Evolutionary conservation across 2,888 invertebrate genomes (phyloP), one percentile per base, ranked within the genome.

Genomic region (Agrypnus murinus): DNA sequence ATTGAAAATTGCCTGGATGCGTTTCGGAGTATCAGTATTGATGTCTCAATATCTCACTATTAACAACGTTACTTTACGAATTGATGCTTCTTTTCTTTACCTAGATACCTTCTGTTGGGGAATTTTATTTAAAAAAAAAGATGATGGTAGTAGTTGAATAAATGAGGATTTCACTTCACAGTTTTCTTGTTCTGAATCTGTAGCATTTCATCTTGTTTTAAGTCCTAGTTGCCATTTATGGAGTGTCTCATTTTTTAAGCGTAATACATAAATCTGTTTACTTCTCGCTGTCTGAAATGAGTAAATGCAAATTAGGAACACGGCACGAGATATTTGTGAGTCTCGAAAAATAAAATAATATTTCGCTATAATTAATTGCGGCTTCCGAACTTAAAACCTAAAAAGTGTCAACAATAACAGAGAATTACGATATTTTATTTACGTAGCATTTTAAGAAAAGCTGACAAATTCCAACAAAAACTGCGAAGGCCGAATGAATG

Each of bases 251-350:
- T 50, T 55, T 55, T 55, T 55, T 55, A 36, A 17, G 55, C 38
- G 55, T 10, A 55, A 36, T 36, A 36, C 55, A 55, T 55, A 55
- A 55, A 55, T 55, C 55, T 55, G 55, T 31, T 55, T 17, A 55
- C 36, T 36, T 50, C 12, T 50, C 50, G 55, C 55, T 38, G 55
- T 55, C 55, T 36, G 55, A 55, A 55, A 36, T 17, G 55, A 50
- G 55, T 55, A 36, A 55, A 55, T 55, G 55, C n/a, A 55, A 55
- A 55, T 55, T 55, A 55, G 36, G 55, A 31, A 10, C 46, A 31
- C 17, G 31, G 50, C 31, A 31, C 25, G 19, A 50, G 50, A 50
- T 50, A 50, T 17, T 50, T 36, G 55, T 36, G 55, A 36, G 55
- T 38, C 55, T 36, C 15, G 10, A 12, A 36, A 36, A 36, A 55